Evolutionary conservation across 2,113 vertebrate genomes (phyloP).

Genomic region (Megalops atlanticus): DNA sequence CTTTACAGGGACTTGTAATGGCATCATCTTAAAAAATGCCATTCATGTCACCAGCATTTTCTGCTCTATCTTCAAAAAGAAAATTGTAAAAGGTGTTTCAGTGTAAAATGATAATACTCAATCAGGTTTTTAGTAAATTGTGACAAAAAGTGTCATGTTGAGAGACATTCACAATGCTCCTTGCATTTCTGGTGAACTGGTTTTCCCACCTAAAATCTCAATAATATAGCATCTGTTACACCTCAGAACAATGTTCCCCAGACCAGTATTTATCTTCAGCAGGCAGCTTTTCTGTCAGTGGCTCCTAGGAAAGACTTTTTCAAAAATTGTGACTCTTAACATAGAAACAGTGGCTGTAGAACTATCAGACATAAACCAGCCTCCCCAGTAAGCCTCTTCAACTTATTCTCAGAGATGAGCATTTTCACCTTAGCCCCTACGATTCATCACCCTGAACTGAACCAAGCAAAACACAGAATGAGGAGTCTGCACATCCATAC

Average conservation of each 20-base stretch:
- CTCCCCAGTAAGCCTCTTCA: neutral
- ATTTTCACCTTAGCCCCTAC: neutral
- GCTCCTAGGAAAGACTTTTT: neutral
- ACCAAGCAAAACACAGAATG: neutral
- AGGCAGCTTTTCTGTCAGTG: neutral
- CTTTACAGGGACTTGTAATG: neutral
- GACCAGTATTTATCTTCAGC: neutral
- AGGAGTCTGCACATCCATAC: too few species aligned
- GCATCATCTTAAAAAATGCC: neutral
- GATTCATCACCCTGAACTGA: neutral
- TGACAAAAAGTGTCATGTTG: neutral
- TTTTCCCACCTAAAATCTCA: neutral
- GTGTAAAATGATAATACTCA: neutral
- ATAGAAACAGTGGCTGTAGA: too few species aligned
- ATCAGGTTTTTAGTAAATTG: neutral
- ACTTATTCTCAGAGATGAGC: neutral
- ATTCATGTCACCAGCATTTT: too few species aligned
- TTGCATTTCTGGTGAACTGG: neutral
- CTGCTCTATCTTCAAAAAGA: too few species aligned
- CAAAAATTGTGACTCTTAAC: too few species aligned
- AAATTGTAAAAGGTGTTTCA: neutral
- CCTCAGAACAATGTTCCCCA: neutral
- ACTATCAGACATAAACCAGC: neutral
- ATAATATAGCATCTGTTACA: neutral
- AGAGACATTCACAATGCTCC: neutral